phyloP scores from a whole-genome alignment of 1,140 invertebrate genomes.

The Drosophila pallidifrons region DNA sequence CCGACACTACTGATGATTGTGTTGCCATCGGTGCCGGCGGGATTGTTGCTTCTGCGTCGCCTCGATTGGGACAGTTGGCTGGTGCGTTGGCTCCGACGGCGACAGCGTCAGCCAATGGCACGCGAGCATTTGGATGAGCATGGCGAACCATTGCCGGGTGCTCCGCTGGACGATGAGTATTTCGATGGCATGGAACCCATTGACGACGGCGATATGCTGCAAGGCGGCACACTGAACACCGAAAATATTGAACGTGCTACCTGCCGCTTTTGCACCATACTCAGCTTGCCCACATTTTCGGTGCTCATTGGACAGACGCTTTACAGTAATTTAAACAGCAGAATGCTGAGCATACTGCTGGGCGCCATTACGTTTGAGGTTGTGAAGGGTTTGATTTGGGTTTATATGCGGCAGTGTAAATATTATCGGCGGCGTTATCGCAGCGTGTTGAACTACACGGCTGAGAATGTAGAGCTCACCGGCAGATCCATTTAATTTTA shows the following conservation, averaged over 20 bases:
- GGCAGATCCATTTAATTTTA: constrained; percentile 11
- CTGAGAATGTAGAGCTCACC: constrained; percentile 10
- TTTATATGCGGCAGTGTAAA: constrained; percentile 54
- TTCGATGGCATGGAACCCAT: constrained; percentile 47
- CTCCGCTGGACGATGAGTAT: constrained; percentile 55
- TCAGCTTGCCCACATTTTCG: constrained; percentile 60
- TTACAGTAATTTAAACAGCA: constrained; percentile 34
- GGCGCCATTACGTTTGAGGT: constrained; percentile 62
- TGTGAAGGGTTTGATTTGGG: constrained; percentile 49
- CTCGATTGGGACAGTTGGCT: constrained; percentile 59
- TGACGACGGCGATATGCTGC: constrained; percentile 28
- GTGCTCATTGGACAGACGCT: constrained; percentile 50
- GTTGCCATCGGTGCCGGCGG: constrained; percentile 55
- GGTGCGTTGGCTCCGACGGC: constrained; percentile 52
- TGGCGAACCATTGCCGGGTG: constrained; percentile 52
- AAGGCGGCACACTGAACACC: constrained; percentile 9
- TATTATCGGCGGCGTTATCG: constrained; percentile 46
- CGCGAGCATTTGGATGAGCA: constrained; percentile 38
- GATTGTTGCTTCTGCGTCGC: constrained; percentile 45
- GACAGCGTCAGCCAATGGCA: constrained; percentile 15
- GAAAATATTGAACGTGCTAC: constrained; percentile 45
- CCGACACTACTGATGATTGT: constrained; percentile 62
- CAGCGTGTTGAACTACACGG: constrained; percentile 45
- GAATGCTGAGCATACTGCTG: constrained; percentile 30
- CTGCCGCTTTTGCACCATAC: constrained; percentile 49